A percentile compares a stretch with the other conserved stretches of the same genome.
Conservation (phyloP, 2,797 vertebrate species). For the Phrynocephalus forsythii region DNA sequence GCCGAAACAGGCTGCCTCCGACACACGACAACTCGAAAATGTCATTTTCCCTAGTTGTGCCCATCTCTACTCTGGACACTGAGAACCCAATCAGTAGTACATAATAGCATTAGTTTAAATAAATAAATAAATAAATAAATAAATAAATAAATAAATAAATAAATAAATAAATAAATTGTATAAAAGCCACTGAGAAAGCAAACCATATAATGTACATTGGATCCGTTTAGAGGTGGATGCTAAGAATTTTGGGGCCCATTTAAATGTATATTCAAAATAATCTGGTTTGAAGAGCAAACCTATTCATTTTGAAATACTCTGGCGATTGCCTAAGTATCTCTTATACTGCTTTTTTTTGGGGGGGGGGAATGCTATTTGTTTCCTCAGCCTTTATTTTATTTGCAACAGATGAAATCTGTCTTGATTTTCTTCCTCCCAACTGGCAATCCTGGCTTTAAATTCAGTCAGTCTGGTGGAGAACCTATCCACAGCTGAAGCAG, state of each 20-base stretch:
- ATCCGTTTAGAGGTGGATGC: neutral
- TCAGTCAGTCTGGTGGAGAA: too few species aligned
- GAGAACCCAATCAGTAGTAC: conserved; percentile 50
- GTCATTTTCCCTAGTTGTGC: too few species aligned
- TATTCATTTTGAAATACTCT: neutral
- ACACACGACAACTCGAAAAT: too few species aligned
- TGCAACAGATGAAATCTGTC: neutral
- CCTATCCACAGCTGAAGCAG: too few species aligned
- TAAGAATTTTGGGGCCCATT: neutral
- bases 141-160: too few species aligned
- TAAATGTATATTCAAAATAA: neutral
- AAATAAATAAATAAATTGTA: too few species aligned
- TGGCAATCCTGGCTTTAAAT: neutral
- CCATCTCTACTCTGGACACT: neutral
- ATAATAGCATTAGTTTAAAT: too few species aligned
- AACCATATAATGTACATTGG: conserved; percentile 5
- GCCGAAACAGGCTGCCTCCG: too few species aligned
- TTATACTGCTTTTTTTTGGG: neutral
- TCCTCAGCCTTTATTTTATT: neutral
- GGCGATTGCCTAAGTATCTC: neutral
- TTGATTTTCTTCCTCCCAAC: neutral
- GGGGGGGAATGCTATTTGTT: neutral
- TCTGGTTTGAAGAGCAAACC: neutral
- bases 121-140: too few species aligned
- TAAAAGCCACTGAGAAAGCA: conserved; percentile 46